Evolutionary conservation across 2,888 invertebrate genomes (phyloP).

Genomic region (Pristionchus japonicus): DNA sequence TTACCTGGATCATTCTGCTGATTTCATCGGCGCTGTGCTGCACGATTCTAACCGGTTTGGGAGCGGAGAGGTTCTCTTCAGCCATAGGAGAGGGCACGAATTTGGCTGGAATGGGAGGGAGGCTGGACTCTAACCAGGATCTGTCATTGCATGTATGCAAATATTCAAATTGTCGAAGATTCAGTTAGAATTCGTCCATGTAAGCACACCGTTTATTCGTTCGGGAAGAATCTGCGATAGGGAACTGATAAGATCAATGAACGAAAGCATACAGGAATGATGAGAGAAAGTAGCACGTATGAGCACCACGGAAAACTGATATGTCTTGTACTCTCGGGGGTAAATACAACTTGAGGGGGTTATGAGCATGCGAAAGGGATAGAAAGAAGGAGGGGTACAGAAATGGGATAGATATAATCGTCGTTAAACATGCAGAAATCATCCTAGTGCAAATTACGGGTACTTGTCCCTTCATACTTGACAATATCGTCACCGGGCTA

Average conservation of each 20-base stretch:
- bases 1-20: conserved; percentile 24
- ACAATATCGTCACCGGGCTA: no score
- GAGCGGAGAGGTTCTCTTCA: conserved; percentile 66
- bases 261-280: conserved; percentile 34
- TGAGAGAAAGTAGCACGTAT: neutral
- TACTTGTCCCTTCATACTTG: no score
- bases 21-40: conserved; percentile 52
- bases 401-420: neutral
- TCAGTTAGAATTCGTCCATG: neutral
- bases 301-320: conserved; percentile 22
- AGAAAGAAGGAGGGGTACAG: neutral
- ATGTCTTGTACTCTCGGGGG: conserved; percentile 30
- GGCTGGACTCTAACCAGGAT: no score
- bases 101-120: conserved; percentile 60
- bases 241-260: neutral
- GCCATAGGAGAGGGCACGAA: conserved; percentile 73
- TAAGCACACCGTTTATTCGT: conserved; percentile 22
- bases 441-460: no score
- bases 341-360: neutral
- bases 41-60: conserved; percentile 66
- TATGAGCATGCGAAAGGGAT: conserved; percentile 9
- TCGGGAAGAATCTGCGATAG: conserved; percentile 7
- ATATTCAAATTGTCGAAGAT: neutral
- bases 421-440: neutral
- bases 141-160: no score